phyloP scores from a whole-genome alignment of 2,888 invertebrate species.

The Amiota communis region DNA sequence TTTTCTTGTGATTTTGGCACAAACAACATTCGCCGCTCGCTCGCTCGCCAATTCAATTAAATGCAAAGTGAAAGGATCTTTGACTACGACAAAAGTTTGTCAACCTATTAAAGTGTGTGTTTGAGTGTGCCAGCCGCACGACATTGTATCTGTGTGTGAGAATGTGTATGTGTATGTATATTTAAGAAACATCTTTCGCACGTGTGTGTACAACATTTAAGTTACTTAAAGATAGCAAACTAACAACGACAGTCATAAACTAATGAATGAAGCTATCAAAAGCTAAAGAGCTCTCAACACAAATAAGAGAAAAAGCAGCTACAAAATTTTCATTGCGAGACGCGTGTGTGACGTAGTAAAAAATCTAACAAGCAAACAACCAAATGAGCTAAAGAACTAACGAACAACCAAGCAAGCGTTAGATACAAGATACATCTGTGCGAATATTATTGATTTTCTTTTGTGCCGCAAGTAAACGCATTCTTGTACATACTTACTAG shows the following conservation, averaged over 20 bases:
- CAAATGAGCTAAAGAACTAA: not conserved
- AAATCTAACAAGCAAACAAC: slow-evolving; percentile 7
- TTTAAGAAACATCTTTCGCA: no score
- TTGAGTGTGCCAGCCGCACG: not conserved
- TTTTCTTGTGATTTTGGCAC: no score
- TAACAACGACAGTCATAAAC: slow-evolving; percentile 40
- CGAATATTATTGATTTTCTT: slow-evolving; percentile 29
- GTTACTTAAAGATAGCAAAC: slow-evolving; percentile 28
- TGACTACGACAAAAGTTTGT: slow-evolving; percentile 20
- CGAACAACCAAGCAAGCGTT: not conserved
- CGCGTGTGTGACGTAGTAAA: slow-evolving; percentile 17
- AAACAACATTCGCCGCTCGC: slow-evolving; percentile 3
- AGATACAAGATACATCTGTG: slow-evolving; percentile 25
- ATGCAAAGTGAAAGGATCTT: slow-evolving; percentile 44
- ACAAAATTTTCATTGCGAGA: not conserved
- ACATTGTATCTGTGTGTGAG: slow-evolving; percentile 7
- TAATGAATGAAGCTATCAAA: slow-evolving; percentile 33
- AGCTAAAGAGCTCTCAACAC: not conserved
- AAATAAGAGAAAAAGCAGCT: slow-evolving; percentile 3
- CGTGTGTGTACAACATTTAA: no score
- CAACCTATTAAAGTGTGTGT: slow-evolving; percentile 36
- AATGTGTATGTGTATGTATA: slow-evolving; percentile 14
- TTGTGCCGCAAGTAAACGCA: not conserved
- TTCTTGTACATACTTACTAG: no score
- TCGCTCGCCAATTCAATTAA: not conserved